Evolutionary conservation across 2,113 vertebrate genomes (phyloP), one percentile per base, ranked within the genome.

Genomic region (Apaloderma vittatum): DNA sequence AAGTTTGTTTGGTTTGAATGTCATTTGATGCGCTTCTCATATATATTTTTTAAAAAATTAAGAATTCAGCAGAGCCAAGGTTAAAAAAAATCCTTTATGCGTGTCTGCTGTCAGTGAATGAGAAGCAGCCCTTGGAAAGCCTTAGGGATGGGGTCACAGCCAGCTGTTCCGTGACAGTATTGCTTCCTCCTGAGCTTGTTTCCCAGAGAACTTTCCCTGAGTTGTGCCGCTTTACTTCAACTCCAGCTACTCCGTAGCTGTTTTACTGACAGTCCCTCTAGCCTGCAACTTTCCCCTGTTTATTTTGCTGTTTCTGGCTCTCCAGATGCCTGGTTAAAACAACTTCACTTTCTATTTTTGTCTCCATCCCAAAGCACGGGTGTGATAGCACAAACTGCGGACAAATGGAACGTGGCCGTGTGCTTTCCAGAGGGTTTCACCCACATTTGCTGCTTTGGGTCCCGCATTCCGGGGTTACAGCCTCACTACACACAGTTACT

Each of bases 361-460:
- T 46, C 62, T 67, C 40, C 4, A 0, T 55, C 24, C n/a, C 67
- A 6, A 68, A 59, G n/a, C 12, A 20, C 54, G 54, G 55, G 63
- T 48, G 62, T 40, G 70, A 46, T 9, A 48, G 46, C 48, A 40
- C n/a, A 29, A 67, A 37, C 46, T 59, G 37, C 12, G 9, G 67
- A 7, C 43, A 12, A 20, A 52, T 15, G 1, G 12, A 34, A 43
- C 11, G 2, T 1, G 2, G 62, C 23, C 23, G 9, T 23, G 1
- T 55, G 71, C 37, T 70, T 76, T 15, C 22, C 55, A 48, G 37
- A 40, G 29, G 52, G 26, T 58, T 59, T 59, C n/a, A 13, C 62
- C 36, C 46, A 2, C 27, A 2, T 6, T n/a, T 8, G 59, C 30
- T 27, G 51, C 45, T 45, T 32, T 52, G 68, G 17, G 16, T 37